Conservation (phyloP, 2,113 vertebrate genomes). For the Hepsetus odoe region DNA sequence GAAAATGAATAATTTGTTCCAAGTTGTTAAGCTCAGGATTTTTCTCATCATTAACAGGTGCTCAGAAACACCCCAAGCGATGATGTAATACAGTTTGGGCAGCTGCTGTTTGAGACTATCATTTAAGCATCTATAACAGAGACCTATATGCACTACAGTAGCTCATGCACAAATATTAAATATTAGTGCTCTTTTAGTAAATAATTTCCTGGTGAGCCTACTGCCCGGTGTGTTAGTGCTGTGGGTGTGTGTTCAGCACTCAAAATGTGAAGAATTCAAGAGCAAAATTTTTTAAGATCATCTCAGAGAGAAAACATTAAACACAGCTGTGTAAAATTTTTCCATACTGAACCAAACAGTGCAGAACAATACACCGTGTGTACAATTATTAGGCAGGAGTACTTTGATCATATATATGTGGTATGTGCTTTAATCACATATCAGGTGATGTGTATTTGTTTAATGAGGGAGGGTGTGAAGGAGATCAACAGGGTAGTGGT, state of each 20-base stretch:
- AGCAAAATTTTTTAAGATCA: slow-evolving; percentile 1
- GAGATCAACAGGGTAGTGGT: too few relatives aligned
- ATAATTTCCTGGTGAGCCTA: neutral
- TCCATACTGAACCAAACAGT: neutral
- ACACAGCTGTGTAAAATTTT: neutral
- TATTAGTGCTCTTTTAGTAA: neutral
- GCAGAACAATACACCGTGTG: neutral
- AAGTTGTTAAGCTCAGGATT: too few relatives aligned
- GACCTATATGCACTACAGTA: neutral
- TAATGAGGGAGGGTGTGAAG: too few relatives aligned
- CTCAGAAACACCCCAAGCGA: neutral
- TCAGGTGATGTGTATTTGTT: too few relatives aligned
- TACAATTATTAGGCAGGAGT: too few relatives aligned
- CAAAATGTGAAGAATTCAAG: slow-evolving; percentile 1
- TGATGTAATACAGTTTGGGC: neutral
- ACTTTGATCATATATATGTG: too few relatives aligned
- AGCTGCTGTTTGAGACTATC: neutral
- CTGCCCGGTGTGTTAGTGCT: neutral
- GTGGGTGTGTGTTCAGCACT: neutral
- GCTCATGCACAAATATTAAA: neutral
- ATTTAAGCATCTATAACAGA: neutral
- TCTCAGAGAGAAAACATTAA: slow-evolving; percentile 1
- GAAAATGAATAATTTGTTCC: too few relatives aligned
- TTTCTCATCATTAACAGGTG: too few relatives aligned
- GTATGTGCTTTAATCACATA: too few relatives aligned